Conservation (phyloP, 2,797 vertebrate species). For the Phyllotis vaccarum region DNA sequence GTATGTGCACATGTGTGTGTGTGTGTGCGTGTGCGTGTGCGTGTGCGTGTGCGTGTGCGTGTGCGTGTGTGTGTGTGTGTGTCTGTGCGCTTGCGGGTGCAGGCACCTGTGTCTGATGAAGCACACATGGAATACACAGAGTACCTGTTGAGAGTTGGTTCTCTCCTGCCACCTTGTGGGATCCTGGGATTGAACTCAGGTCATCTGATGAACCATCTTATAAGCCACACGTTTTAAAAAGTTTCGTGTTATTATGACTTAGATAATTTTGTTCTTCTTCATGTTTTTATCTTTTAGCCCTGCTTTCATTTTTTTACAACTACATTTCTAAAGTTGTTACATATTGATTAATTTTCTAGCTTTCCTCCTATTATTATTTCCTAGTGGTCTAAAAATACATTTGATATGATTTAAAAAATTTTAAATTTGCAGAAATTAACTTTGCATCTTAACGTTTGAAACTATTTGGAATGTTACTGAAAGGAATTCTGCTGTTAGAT, state of each 20-base stretch:
- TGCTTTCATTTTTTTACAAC: neutral
- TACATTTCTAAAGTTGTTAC: neutral
- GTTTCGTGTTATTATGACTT: neutral
- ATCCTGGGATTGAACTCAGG: neutral
- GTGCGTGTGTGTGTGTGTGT: neutral
- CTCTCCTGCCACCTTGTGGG: conserved; percentile 42
- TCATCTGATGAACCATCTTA: neutral
- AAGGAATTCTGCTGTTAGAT: neutral
- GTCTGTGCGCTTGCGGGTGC: neutral
- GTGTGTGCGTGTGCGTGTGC: neutral
- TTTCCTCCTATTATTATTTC: neutral
- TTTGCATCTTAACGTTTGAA: neutral
- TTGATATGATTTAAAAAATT: neutral
- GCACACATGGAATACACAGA: neutral
- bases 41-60: neutral
- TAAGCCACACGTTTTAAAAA: neutral
- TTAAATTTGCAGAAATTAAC: neutral
- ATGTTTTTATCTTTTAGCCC: neutral
- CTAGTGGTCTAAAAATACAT: neutral
- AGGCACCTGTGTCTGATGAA: neutral
- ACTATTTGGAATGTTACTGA: neutral
- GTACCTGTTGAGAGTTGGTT: conserved; percentile 18
- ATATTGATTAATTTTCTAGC: neutral
- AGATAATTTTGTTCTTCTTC: neutral
- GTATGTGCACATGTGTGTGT: neutral